These are phyloP conservation scores for Dermatophagoides farinae DNA, from an alignment of 1,140 invertebrate species.

Conservation along the genomic window DNA sequence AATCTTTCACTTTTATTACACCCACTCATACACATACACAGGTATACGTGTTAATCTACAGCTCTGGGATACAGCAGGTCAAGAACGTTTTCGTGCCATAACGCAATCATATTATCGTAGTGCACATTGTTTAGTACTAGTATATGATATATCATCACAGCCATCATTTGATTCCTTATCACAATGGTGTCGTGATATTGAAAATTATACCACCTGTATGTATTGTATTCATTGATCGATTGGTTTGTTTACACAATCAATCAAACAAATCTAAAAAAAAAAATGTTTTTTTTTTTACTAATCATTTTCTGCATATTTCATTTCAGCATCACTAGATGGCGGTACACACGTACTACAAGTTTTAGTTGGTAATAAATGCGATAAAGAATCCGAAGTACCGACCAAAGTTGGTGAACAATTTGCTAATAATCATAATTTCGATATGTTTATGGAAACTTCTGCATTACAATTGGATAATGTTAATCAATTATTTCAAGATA, in stretches of 20 bases:
- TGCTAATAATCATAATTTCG: slow-evolving; percentile 83
- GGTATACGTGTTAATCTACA: slow-evolving; percentile 45
- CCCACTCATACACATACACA: neutral
- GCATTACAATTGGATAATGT: slow-evolving; percentile 96
- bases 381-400: slow-evolving; percentile 81
- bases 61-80: slow-evolving; percentile 95
- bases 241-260: no score
- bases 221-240: neutral
- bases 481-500: slow-evolving; percentile 84
- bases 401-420: slow-evolving; percentile 85
- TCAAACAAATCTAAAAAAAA: no score
- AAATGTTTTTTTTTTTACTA: neutral
- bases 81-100: slow-evolving; percentile 87
- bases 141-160: slow-evolving; percentile 92
- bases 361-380: slow-evolving; percentile 64
- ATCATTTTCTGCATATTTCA: neutral
- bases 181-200: slow-evolving; percentile 85
- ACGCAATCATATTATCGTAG: slow-evolving; percentile 95
- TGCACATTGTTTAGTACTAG: slow-evolving; percentile 85
- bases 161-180: slow-evolving; percentile 88
- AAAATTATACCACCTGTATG: slow-evolving; percentile 66
- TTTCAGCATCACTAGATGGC: neutral
- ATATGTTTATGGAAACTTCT: slow-evolving; percentile 85
- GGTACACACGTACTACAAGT: slow-evolving; percentile 6
- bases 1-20: neutral